phyloP scores from a whole-genome alignment of 2,797 vertebrate species.

The Macrochelys suwanniensis region DNA sequence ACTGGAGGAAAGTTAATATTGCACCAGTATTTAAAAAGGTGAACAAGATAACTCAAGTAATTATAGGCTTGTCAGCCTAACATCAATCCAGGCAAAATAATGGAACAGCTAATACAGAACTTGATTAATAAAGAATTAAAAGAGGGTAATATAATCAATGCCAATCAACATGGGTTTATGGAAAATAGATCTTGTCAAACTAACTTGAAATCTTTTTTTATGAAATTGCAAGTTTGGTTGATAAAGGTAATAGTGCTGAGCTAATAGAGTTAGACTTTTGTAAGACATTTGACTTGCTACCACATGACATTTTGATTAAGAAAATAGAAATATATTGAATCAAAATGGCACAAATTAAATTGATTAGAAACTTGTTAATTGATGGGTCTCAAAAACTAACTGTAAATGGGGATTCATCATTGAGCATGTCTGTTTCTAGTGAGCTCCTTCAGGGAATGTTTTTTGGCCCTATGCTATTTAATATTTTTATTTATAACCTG shows the following conservation, averaged over 20 bases:
- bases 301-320: neutral
- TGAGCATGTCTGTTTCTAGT: neutral
- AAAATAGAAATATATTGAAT: slow-evolving; percentile 47
- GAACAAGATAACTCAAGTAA: slow-evolving; percentile 30
- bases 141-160: slow-evolving; percentile 31
- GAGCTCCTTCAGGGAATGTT: neutral
- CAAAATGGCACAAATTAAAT: neutral
- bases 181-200: neutral
- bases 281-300: slow-evolving; percentile 37
- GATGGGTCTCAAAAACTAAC: neutral
- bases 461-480: neutral
- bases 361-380: neutral
- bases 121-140: slow-evolving; percentile 30
- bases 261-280: neutral
- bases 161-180: slow-evolving; percentile 8
- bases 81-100: slow-evolving; percentile 44
- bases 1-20: slow-evolving; percentile 19
- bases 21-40: slow-evolving; percentile 37
- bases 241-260: neutral
- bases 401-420: neutral
- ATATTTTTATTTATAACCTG: neutral
- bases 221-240: neutral
- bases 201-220: neutral
- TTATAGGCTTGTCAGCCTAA: neutral
- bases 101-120: neutral